phyloP scores from a whole-genome alignment of 2,797 vertebrate species.

The Poecilia picta region DNA sequence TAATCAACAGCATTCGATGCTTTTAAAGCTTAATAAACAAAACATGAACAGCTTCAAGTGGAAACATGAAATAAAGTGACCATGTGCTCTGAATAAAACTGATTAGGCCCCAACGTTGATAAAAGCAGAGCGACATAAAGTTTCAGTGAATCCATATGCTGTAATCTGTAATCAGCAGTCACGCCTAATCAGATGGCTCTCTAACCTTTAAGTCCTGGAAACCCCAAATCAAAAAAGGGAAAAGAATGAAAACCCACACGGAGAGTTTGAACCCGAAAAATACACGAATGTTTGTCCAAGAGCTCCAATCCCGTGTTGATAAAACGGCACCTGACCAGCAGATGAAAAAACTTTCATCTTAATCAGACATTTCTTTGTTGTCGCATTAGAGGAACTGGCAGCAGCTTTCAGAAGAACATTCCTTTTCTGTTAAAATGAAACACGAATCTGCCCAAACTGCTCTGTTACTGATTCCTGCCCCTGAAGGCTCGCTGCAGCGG shows the following conservation, averaged over 20 bases:
- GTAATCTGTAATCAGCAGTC: constrained; percentile 10
- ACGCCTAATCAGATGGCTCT: constrained; percentile 13
- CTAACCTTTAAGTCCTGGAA: background rate
- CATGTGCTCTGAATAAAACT: constrained; percentile 9
- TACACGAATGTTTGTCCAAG: background rate
- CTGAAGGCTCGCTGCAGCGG: constrained; percentile 35
- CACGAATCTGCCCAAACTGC: constrained; percentile 36
- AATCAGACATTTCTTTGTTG: background rate
- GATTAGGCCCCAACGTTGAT: constrained; percentile 5
- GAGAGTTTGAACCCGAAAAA: constrained; percentile 6
- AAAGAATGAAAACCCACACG: background rate
- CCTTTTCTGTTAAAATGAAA: constrained; percentile 58
- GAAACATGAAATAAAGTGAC: constrained; percentile 9
- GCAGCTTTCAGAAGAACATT: constrained; percentile 28
- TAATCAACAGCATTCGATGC: constrained; percentile 5
- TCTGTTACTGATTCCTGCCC: constrained; percentile 41
- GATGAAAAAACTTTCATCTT: background rate
- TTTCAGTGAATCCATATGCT: constrained; percentile 15
- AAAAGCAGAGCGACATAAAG: constrained; percentile 11
- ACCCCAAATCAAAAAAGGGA: constrained; percentile 2
- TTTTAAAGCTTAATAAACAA: constrained; percentile 3
- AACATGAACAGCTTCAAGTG: constrained; percentile 15
- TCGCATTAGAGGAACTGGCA: constrained; percentile 27
- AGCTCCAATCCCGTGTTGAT: background rate
- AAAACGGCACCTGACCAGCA: background rate